Conservation (phyloP, 2,888 invertebrate genomes). For the Tetropium fuscum region DNA sequence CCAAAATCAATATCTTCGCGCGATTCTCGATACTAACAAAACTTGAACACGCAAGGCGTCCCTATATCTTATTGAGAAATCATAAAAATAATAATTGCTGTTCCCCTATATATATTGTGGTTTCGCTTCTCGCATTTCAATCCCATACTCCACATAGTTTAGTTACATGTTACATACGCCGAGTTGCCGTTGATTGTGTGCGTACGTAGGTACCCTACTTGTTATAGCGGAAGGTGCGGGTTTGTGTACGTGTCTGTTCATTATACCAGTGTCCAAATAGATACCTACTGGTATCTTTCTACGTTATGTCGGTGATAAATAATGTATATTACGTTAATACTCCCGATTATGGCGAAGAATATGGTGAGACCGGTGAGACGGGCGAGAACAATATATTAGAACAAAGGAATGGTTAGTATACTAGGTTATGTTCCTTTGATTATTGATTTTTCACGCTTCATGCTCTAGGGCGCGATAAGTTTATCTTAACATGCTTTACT, state of each 20-base stretch:
- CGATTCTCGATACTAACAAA: slow-evolving; percentile 9
- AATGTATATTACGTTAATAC: slow-evolving; percentile 56
- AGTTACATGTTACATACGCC: slow-evolving; percentile 1
- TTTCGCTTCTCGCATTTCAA: slow-evolving; percentile 1
- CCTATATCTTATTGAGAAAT: slow-evolving; percentile 14
- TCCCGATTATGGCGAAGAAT: slow-evolving; percentile 51
- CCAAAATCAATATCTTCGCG: slow-evolving; percentile 52
- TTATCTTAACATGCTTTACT: not conserved
- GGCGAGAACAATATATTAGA: slow-evolving; percentile 45
- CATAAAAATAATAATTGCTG: slow-evolving; percentile 25
- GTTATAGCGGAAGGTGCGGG: slow-evolving; percentile 9
- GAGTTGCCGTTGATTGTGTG: slow-evolving; percentile 24
- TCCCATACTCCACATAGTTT: not conserved
- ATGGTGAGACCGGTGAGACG: slow-evolving; percentile 49
- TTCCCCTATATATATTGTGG: slow-evolving; percentile 21
- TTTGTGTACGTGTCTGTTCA: slow-evolving; percentile 27
- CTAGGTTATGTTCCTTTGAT: slow-evolving; percentile 33
- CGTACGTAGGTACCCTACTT: not conserved
- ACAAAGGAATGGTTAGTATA: slow-evolving; percentile 56
- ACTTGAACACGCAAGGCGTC: slow-evolving; percentile 21
- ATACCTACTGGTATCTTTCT: too few species aligned
- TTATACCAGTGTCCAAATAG: not conserved
- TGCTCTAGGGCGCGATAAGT: not conserved
- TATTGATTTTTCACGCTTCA: slow-evolving; percentile 29
- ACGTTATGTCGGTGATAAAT: too few species aligned